Percentiles rank a stretch among this genome's conserved stretches.
Evolutionary conservation across 2,797 vertebrate genomes (phyloP).

Genomic region (Sebastolobus altivelis): DNA sequence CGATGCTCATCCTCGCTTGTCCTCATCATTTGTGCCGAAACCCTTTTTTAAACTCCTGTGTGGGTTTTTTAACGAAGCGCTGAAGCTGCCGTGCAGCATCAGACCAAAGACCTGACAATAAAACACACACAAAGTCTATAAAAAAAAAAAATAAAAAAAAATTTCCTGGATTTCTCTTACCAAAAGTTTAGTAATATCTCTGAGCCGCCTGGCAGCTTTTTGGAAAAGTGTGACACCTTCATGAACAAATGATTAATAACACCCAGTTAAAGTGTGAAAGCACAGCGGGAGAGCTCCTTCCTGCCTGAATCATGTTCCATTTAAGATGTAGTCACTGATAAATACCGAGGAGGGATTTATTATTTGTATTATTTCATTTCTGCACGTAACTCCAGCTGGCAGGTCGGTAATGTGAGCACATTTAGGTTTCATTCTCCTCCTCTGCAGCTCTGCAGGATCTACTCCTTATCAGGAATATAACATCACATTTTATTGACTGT

Average conservation of each 20-base stretch:
- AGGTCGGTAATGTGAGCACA: not conserved
- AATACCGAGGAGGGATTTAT: constrained; percentile 26
- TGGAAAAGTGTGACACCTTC: constrained; percentile 23
- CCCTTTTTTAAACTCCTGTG: not conserved
- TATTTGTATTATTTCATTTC: constrained; percentile 11
- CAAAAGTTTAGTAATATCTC: constrained; percentile 27
- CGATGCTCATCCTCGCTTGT: too few species aligned
- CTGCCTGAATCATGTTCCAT: constrained; percentile 24
- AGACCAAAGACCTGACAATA: not conserved
- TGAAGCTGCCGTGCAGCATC: not conserved
- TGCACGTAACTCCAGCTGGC: not conserved
- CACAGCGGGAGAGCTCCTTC: constrained; percentile 9
- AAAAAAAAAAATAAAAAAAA: not conserved
- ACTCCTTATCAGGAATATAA: not conserved
- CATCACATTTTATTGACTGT: too few species aligned
- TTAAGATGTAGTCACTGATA: constrained; percentile 30
- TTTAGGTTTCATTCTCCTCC: not conserved
- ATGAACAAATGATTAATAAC: constrained; percentile 57
- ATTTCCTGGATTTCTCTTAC: constrained; percentile 11
- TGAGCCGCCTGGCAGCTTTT: constrained; percentile 1
- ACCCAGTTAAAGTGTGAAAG: constrained; percentile 40
- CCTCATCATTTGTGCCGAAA: not conserved
- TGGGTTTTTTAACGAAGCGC: constrained; percentile 19
- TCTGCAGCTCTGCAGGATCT: too few species aligned
- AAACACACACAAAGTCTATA: not conserved